Base-by-base conservation (phyloP, 2,888 invertebrate species). In the Bruchidius siliquastri region DNA sequence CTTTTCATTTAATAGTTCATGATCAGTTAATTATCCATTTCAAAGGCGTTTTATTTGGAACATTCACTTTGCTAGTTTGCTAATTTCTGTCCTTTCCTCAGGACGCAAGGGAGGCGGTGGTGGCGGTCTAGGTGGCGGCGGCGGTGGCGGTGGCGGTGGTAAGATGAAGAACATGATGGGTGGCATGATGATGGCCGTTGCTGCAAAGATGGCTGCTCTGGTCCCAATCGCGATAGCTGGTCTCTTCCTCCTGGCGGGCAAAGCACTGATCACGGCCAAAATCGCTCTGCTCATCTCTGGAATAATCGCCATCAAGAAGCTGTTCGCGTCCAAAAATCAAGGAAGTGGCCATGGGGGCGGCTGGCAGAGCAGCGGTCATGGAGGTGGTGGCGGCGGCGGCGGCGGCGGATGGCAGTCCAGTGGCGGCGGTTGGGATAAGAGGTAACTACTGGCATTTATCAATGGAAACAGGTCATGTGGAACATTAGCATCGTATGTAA, bases 121-220 rank as follows among this genome's bases (percentile, higher is more conserved):
- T 81, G 75, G 79, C 68, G 77, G 78, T 20, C 76, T 72, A 4
- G 76, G 76, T 13, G 94, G 94, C 82, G 79, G 80, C 20, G 78
- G 79, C 0, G 93, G 94, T 81, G 79, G 80, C 68, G 80, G 80
- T 18, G 76, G 78, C 26, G 94, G 94, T 68, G 78, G 77, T 1
- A 79, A 78, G n/a, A 94, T 94, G 93, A 95, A 95, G 89, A 94
- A 94, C 82, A 95, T 95, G 94, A 94, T 95, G 94, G 91, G 93
- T 66, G 94, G 94, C 91, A 94, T 96, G 94, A 94, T 94, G 92
- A 94, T 94, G 93, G 94, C 94, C 6, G 90, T 92, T 78, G 92
- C 92, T 3, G 94, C 94, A 90, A 95, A 95, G 86, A 91, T 95
- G 91, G 92, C 93, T 21, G 93, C 94, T 1, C 87, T 95, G 89